Evolutionary conservation across 2,113 vertebrate species (phyloP), one percentile per base, ranked within the genome.

Genomic region (Ptilorrhoa leucosticta): DNA sequence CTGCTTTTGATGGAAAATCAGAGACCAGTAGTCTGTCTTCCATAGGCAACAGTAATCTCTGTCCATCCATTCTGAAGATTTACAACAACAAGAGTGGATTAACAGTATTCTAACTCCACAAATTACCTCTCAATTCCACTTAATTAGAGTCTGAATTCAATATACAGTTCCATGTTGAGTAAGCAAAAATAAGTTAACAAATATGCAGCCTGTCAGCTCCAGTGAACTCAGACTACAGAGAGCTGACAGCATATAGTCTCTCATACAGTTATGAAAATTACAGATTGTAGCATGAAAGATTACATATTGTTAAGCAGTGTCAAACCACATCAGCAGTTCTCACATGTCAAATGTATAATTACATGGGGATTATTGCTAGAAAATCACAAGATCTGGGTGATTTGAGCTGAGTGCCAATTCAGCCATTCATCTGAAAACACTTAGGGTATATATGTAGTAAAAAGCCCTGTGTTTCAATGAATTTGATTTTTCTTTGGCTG

Each of bases 101-200:
- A 95, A 70, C 35, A 71, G 56, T 76, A 79, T 84, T 93, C 85
- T 89, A 86, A 54, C 45, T 79, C 76, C 42, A 90, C 60, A 84
- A 84, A 95, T 81, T 79, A 84, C 40, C 45, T 92, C 56, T 81
- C 50, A 44, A 71, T 39, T 93, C 93, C 76, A 87, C 7, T 9
- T 90, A 83, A 95, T 90, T 87, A 69, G 58, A 93, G 40, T 39
- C 42, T 92, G 76, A 93, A 90, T 84, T 83, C 72, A 93, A 83
- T 89, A 83, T 35, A 65, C 47, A 93, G 75, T 44, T 96, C 56
- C 7, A 15, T 63, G 64, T 94, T 93, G 75, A 72, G 64, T 91
- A 96, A 96, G 82, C 94, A 96, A 95, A 96, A 96, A 81, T 83
- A 94, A 85, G 72, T 37, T 79, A 93, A 65, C 88, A 97, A 95